Evolutionary conservation across 2,888 invertebrate species (phyloP), one percentile per base, ranked within the genome.

Genomic region (Glyphotaelius pellucidus): DNA sequence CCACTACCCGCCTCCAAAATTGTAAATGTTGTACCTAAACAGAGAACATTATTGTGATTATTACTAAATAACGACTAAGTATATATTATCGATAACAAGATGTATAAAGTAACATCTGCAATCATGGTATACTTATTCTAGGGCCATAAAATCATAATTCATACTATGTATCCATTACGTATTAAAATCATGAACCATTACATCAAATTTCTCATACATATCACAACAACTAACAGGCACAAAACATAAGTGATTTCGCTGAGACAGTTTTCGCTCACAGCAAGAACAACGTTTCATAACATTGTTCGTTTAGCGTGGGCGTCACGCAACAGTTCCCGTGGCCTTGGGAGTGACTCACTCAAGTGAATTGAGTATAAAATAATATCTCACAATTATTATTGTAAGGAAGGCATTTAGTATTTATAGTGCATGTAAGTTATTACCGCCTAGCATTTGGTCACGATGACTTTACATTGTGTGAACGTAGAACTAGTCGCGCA

Each of bases 321-420:
- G 79, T 89, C 79, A 89, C 38, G 88, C 88, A 89, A 89, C 80
- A 35, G 88, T 89, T 79, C 79, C 67, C 88, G 79, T 89, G 88
- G 88, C 88, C 88, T 89, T 89, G 88, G 79, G 12, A 89, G 79
- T 89, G 88, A 89, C 88, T 89, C 88, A 89, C 79, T 89, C 80
- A 35, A 86, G 42, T 83, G 83, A 15, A 83, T 83, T 83, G 83
- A 83, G 83, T 83, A n/a, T n/a, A 83, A 32, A 67, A 67, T 67
- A 25, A 67, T 67, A 67, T 67, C 67, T 67, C 67, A 67, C 67
- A 67, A 67, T 67, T 67, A 67, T 67, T 67, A 67, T 67, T 67
- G 67, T 67, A 67, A 67, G 67, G 67, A 67, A 67, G 67, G 67
- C 67, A 67, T 67, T 67, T 67, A 67, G 67, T 67, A 67, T 67